Percentiles rank a stretch among this genome's conserved stretches.
phyloP scores from a whole-genome alignment of 2,797 vertebrate genomes.

The Eleutherodactylus coqui region DNA sequence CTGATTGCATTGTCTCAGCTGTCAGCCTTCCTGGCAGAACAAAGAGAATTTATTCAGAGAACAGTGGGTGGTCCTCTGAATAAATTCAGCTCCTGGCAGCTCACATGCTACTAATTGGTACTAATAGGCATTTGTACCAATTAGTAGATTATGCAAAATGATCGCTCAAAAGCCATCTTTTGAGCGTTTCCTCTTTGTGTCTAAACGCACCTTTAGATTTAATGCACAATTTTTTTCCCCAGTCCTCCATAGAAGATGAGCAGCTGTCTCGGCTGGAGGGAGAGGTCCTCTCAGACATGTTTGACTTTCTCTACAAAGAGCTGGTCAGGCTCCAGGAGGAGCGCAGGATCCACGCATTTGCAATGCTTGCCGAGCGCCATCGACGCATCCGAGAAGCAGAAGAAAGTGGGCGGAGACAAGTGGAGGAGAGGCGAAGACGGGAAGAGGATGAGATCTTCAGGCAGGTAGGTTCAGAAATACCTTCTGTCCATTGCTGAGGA shows the following conservation, averaged over 20 bases:
- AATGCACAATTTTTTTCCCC: background rate
- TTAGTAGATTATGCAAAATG: no score
- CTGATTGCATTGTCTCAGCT: no score
- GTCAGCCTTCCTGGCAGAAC: no score
- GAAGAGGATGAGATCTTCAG: constrained; percentile 91
- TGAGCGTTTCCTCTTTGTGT: no score
- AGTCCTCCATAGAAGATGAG: constrained; percentile 69
- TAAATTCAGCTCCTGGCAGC: no score
- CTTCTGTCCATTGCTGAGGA: background rate
- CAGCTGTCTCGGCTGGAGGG: constrained; percentile 78
- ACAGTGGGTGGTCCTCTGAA: no score
- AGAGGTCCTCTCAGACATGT: constrained; percentile 77
- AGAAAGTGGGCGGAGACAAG: constrained; percentile 89
- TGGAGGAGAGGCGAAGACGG: constrained; percentile 80
- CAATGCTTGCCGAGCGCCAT: constrained; percentile 86
- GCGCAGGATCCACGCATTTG: constrained; percentile 86
- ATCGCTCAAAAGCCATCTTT: no score
- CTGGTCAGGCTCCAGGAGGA: constrained; percentile 90
- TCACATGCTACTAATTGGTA: no score
- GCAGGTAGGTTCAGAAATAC: constrained; percentile 76
- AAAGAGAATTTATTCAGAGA: no score
- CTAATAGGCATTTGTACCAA: no score
- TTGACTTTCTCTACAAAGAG: constrained; percentile 92
- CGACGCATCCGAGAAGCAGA: constrained; percentile 86
- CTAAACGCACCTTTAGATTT: no score